Evolutionary conservation across 1,140 invertebrate genomes (phyloP).

Genomic region (Caenorhabditis remanei): DNA sequence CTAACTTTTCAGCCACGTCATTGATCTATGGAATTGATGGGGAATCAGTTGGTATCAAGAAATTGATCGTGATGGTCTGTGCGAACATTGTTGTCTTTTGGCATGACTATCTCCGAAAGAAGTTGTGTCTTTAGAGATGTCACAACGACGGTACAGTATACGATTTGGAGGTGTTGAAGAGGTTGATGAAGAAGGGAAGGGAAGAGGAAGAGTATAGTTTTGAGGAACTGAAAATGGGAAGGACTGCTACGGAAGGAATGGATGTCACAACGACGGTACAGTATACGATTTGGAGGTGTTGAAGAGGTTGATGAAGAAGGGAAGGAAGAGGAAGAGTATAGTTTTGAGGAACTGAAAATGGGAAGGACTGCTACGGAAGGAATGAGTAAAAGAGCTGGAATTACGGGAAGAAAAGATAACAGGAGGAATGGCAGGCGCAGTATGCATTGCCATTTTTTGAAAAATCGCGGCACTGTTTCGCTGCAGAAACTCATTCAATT

Average conservation of each 20-base stretch:
- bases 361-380: neutral
- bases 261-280: neutral
- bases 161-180: neutral
- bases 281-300: neutral
- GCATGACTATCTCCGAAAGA: constrained; percentile 2
- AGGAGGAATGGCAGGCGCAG: neutral
- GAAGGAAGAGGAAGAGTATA: neutral
- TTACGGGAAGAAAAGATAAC: neutral
- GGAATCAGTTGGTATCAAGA: neutral
- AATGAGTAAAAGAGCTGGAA: constrained; percentile 2
- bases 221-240: neutral
- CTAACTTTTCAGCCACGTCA: neutral
- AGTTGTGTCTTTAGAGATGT: constrained; percentile 7
- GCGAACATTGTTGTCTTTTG: constrained; percentile 42
- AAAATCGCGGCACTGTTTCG: too few relatives aligned
- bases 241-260: neutral
- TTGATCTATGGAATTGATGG: constrained; percentile 6
- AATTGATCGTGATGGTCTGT: constrained; percentile 25
- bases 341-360: neutral
- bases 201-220: neutral
- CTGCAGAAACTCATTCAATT: too few relatives aligned
- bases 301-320: neutral
- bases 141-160: neutral
- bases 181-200: neutral
- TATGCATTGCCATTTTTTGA: too few relatives aligned